Percentiles rank a stretch among this genome's conserved stretches.
These are phyloP conservation scores for Eristalis pertinax DNA, from an alignment of 2,888 invertebrate species.

Conservation along the genomic window DNA sequence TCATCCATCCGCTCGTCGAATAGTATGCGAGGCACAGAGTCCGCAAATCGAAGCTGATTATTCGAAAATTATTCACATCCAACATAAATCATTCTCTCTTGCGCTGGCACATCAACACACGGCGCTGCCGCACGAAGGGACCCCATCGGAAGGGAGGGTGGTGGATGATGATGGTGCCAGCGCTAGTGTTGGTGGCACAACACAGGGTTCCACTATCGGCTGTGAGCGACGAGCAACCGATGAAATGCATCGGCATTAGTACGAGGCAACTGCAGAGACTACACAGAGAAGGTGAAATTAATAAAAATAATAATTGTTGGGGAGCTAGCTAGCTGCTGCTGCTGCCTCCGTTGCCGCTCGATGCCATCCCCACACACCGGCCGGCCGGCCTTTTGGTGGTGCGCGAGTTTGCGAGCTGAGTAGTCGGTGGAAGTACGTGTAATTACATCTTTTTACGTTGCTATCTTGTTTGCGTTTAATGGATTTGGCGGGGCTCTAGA, in stretches of 20 bases:
- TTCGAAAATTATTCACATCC: slow-evolving; percentile 71
- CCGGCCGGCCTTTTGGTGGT: neutral
- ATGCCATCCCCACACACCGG: neutral
- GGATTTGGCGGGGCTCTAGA: slow-evolving; percentile 51
- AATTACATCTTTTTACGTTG: slow-evolving; percentile 53
- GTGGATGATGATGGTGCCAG: slow-evolving; percentile 6
- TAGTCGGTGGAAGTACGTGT: slow-evolving; percentile 32
- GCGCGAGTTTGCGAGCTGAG: neutral
- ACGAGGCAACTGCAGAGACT: slow-evolving; percentile 17
- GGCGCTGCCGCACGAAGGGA: neutral
- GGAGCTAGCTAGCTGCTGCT: slow-evolving; percentile 12
- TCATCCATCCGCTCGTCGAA: neutral
- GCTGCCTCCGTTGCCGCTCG: neutral
- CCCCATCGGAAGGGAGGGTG: slow-evolving; percentile 1
- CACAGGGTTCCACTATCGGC: slow-evolving; percentile 49
- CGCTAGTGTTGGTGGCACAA: slow-evolving; percentile 17
- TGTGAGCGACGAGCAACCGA: slow-evolving; percentile 32
- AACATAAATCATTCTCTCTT: slow-evolving; percentile 69
- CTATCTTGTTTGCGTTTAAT: slow-evolving; percentile 57
- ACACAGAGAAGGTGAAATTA: slow-evolving; percentile 52
- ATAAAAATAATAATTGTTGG: slow-evolving; percentile 52
- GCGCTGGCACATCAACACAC: slow-evolving; percentile 67
- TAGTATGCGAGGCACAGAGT: slow-evolving; percentile 58
- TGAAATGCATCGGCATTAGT: slow-evolving; percentile 38
- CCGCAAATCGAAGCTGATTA: slow-evolving; percentile 71